These are phyloP conservation scores for Porites lutea DNA, from an alignment of 64 coral and sea anemone genomes.

Conservation along the genomic window DNA sequence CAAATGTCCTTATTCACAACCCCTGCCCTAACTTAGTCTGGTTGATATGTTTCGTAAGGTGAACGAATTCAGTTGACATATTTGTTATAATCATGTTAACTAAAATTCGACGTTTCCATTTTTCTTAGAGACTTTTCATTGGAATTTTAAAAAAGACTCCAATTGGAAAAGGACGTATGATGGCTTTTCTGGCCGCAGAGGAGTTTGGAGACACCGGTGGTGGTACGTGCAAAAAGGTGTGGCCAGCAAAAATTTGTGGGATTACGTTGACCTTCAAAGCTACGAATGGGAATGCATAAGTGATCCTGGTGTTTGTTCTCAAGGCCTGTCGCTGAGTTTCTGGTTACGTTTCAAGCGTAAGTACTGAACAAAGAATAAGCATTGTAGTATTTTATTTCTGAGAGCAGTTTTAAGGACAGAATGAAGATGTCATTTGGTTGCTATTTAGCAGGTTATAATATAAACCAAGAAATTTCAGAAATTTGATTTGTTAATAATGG, in stretches of 20 bases:
- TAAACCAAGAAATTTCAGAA: no score
- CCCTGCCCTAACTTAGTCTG: no score
- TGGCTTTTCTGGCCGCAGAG: neutral
- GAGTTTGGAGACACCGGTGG: neutral
- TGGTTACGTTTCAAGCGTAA: slow-evolving; percentile 54
- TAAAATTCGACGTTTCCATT: neutral
- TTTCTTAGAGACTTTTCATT: neutral
- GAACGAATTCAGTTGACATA: no score
- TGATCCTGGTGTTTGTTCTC: slow-evolving; percentile 15
- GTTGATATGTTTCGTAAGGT: no score
- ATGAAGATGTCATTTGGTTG: no score
- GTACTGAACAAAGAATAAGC: neutral
- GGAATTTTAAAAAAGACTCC: neutral
- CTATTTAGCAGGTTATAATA: no score
- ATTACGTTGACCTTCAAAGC: neutral
- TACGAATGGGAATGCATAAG: slow-evolving; percentile 30
- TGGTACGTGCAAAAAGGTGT: neutral
- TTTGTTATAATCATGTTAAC: no score
- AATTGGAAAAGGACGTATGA: neutral
- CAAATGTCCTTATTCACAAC: no score
- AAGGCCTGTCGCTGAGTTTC: slow-evolving; percentile 52
- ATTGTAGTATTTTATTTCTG: neutral
- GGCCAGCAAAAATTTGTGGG: neutral
- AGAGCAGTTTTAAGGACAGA: no score
- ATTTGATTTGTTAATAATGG: no score